phyloP scores from a whole-genome alignment of 2,888 invertebrate species.

The Nymphalis urticae region DNA sequence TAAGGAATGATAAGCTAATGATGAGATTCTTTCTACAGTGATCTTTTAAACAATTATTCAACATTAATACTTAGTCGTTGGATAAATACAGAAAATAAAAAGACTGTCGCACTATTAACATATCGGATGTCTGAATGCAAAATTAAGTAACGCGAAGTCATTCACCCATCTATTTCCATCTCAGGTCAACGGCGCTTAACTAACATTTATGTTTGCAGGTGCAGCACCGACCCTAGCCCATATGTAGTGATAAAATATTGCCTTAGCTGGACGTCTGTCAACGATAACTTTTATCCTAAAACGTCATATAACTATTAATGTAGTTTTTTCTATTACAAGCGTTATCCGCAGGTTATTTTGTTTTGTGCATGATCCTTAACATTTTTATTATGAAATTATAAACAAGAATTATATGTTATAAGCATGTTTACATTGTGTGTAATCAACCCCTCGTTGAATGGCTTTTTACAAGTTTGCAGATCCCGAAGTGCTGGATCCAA shows the following conservation, averaged over 20 bases:
- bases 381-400: no score
- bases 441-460: no score
- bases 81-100: no score
- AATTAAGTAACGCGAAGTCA: constrained; percentile 3
- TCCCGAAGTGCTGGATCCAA: no score
- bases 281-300: constrained; percentile 11
- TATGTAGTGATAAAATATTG: constrained; percentile 30
- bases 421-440: no score
- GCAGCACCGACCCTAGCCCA: constrained; percentile 18
- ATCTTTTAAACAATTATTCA: no score
- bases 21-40: no score
- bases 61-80: no score
- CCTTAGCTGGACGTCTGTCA: constrained; percentile 15
- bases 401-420: no score
- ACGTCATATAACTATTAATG: constrained; percentile 3
- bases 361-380: no score
- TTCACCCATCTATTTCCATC: constrained; percentile 15
- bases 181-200: constrained; percentile 22
- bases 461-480: no score
- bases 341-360: neutral
- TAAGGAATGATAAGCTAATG: no score
- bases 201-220: constrained; percentile 28
- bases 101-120: neutral
- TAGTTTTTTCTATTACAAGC: neutral
- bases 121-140: neutral